Evolutionary conservation across 2,888 invertebrate species (phyloP).

Genomic region (Brenthis daphne): DNA sequence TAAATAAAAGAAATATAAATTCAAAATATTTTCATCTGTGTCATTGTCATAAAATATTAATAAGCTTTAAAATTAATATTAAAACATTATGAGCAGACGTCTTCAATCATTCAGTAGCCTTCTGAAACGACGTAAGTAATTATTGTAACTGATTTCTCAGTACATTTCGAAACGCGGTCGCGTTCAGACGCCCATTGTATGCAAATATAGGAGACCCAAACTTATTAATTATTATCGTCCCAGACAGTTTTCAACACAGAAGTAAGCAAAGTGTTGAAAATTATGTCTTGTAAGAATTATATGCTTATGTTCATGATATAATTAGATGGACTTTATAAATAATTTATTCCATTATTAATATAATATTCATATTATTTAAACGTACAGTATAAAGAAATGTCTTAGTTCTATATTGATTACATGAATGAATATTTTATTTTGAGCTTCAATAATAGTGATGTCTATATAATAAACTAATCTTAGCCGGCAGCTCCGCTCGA

Average conservation of each 20-base stretch:
- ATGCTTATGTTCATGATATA: conserved; percentile 17
- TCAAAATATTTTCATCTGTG: too few species aligned
- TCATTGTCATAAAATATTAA: too few species aligned
- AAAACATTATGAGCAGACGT: conserved; percentile 9
- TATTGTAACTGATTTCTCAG: conserved; percentile 40
- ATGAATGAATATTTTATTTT: too few species aligned
- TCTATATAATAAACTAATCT: too few species aligned
- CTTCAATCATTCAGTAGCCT: conserved; percentile 33
- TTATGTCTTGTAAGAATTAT: conserved; percentile 26
- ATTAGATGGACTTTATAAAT: background rate
- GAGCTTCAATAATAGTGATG: too few species aligned
- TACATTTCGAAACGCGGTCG: conserved; percentile 59
- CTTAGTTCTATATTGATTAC: too few species aligned
- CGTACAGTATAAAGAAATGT: background rate
- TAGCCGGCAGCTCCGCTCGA: too few species aligned
- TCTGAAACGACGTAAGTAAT: conserved; percentile 47
- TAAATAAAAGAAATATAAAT: too few species aligned
- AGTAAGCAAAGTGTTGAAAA: conserved; percentile 38
- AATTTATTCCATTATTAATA: background rate
- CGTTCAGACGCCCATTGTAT: conserved; percentile 71
- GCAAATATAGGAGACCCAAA: conserved; percentile 73
- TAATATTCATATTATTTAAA: background rate
- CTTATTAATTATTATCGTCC: conserved; percentile 78
- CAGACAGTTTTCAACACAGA: conserved; percentile 49
- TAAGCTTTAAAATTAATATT: background rate